phyloP scores from a whole-genome alignment of 2,888 invertebrate genomes.

The Meghimatium bilineatum region DNA sequence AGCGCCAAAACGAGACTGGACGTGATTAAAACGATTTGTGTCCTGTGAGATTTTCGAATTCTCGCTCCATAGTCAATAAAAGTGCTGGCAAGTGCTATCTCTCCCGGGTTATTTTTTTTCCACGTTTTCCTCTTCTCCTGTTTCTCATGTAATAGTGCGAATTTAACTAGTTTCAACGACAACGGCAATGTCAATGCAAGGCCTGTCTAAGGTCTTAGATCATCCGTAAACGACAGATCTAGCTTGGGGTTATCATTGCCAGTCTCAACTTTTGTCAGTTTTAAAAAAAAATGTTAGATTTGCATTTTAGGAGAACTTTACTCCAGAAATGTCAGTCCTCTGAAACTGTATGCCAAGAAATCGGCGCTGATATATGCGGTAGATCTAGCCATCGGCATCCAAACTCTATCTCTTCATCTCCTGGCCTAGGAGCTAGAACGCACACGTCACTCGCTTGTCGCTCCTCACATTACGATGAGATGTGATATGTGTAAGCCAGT shows the following conservation, averaged over 20 bases:
- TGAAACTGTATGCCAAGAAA: not conserved
- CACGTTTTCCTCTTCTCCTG: no score
- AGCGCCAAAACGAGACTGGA: not conserved
- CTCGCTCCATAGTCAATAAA: not conserved
- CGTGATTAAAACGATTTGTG: conserved; percentile 31
- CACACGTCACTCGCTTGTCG: conserved; percentile 8
- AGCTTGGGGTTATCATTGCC: no score
- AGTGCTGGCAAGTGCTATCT: not conserved
- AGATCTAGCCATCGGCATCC: not conserved
- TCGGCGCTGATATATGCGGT: not conserved
- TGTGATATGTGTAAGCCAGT: conserved; percentile 13
- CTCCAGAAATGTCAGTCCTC: not conserved
- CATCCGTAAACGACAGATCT: no score
- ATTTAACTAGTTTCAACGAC: no score
- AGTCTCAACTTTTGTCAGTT: no score
- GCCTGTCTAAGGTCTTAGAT: no score
- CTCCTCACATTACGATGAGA: not conserved
- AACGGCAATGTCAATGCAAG: no score
- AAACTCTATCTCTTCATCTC: not conserved
- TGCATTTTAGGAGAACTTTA: not conserved
- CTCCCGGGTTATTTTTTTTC: no score
- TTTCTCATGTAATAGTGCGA: no score
- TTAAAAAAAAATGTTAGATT: not conserved
- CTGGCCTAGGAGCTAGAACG: not conserved
- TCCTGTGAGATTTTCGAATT: conserved; percentile 10